Percentiles rank a stretch among this genome's conserved stretches.
Evolutionary conservation across 2,888 invertebrate species (phyloP).

Genomic region (Drosophila siamana): DNA sequence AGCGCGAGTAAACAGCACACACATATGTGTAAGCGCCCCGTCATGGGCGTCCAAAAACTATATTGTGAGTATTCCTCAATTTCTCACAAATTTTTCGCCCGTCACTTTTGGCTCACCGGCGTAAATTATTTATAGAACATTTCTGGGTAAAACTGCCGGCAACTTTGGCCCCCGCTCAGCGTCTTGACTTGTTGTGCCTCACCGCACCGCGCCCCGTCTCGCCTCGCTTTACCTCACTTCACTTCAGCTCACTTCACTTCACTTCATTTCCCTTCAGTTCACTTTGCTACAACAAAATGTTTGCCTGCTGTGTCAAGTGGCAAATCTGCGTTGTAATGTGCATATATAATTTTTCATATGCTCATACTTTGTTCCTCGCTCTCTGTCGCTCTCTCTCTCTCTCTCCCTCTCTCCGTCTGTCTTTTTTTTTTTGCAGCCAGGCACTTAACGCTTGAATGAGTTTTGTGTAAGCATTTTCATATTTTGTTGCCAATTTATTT

Average conservation of each 20-base stretch:
- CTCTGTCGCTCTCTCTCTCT: neutral
- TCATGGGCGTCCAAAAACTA: conserved; percentile 55
- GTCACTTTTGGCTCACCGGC: conserved; percentile 63
- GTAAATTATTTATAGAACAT: conserved; percentile 66
- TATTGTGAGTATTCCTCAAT: conserved; percentile 35
- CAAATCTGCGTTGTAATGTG: conserved; percentile 80
- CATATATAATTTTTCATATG: conserved; percentile 75
- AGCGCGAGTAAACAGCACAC: too few relatives aligned
- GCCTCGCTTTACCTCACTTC: conserved; percentile 3
- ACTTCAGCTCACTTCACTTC: conserved; percentile 1
- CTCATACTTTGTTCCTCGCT: conserved; percentile 28
- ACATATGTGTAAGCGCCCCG: conserved; percentile 2
- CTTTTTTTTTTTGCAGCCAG: conserved; percentile 15
- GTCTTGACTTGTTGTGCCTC: too few relatives aligned
- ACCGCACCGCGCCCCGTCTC: too few relatives aligned
- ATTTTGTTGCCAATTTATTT: conserved; percentile 6
- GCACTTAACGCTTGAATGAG: conserved; percentile 70
- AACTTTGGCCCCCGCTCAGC: neutral
- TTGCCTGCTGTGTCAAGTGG: conserved; percentile 67
- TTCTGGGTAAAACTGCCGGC: conserved; percentile 11
- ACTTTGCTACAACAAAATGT: conserved; percentile 26
- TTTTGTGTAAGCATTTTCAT: conserved; percentile 55
- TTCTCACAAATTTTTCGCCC: conserved; percentile 43
- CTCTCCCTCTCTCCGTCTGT: neutral
- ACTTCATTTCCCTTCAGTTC: neutral